phyloP scores from a whole-genome alignment of 2,797 vertebrate species.

The Onychomys torridus region DNA sequence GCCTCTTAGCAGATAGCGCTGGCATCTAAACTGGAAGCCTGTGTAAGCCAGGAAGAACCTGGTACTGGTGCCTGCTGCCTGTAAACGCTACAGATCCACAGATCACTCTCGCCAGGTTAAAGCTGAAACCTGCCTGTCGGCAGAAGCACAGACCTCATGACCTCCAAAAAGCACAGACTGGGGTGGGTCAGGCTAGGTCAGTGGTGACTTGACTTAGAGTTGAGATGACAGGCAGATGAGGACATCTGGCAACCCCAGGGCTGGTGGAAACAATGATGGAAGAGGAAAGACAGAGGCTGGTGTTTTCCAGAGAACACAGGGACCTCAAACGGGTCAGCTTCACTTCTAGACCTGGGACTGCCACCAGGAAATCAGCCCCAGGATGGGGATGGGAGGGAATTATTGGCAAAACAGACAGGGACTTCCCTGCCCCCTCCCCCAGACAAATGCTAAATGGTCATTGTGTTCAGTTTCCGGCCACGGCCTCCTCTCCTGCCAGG shows the following conservation, averaged over 20 bases:
- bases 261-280: background rate
- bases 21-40: background rate
- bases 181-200: background rate
- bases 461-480: slow-evolving; percentile 81
- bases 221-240: background rate
- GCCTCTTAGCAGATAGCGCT: background rate
- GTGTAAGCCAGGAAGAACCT: background rate
- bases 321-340: background rate
- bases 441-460: slow-evolving; percentile 77
- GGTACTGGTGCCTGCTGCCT: background rate
- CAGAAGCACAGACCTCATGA: background rate
- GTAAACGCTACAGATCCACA: background rate
- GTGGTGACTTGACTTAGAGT: background rate
- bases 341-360: slow-evolving; percentile 39
- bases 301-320: slow-evolving; percentile 66
- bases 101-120: background rate
- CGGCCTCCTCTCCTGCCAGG: slow-evolving; percentile 79
- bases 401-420: slow-evolving; percentile 78
- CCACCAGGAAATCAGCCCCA: slow-evolving; percentile 71
- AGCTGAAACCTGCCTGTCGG: background rate
- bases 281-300: background rate
- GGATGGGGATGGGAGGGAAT: background rate
- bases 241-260: background rate
- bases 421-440: slow-evolving; percentile 75
- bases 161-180: background rate